A percentile compares a stretch with the other conserved stretches of the same genome.
phyloP scores from a whole-genome alignment of 2,888 invertebrate species.

The Phorcus lineatus region DNA sequence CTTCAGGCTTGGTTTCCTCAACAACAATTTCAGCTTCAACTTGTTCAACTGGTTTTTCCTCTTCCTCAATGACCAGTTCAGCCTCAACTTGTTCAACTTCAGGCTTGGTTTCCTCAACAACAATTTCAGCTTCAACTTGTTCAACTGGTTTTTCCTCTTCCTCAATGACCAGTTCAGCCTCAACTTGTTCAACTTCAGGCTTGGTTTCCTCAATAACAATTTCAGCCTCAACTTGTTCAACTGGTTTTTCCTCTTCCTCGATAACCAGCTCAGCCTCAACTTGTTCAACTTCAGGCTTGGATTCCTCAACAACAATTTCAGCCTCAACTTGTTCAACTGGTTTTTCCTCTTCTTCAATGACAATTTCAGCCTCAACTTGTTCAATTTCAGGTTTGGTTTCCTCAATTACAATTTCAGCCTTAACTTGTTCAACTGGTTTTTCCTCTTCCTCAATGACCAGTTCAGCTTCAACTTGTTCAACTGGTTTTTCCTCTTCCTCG shows the following conservation, averaged over 20 bases:
- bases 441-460: conserved; percentile 9
- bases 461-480: no score
- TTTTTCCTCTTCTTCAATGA: background rate
- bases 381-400: background rate
- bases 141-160: background rate
- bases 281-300: background rate
- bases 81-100: background rate
- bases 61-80: background rate
- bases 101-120: background rate
- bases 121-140: background rate
- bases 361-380: background rate
- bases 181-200: background rate
- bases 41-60: background rate
- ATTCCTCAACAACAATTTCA: background rate
- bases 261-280: background rate
- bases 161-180: background rate
- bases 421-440: background rate
- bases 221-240: background rate
- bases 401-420: background rate
- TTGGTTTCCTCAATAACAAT: background rate
- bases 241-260: background rate
- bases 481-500: no score
- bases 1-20: background rate
- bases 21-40: background rate
- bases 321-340: background rate